Evolutionary conservation across 2,797 vertebrate species (phyloP).

Genomic region (Chelon auratus): DNA sequence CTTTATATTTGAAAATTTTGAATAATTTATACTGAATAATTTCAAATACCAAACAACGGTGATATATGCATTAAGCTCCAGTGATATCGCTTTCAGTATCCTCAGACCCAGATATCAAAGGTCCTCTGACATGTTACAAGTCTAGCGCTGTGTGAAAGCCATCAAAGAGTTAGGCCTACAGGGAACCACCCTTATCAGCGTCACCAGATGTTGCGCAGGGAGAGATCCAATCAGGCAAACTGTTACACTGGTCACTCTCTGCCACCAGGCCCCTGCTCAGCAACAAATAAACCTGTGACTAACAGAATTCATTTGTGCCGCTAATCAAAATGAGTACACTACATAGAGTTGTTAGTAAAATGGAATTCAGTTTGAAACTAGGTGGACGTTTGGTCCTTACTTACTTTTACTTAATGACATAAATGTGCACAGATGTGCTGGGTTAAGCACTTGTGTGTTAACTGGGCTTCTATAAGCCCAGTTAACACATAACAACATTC

Average conservation of each 20-base stretch:
- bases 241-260: constrained; percentile 50
- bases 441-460: background rate
- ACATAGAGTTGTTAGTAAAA: constrained; percentile 59
- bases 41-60: constrained; percentile 25
- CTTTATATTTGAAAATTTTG: no score
- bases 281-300: constrained; percentile 57
- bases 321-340: constrained; percentile 63
- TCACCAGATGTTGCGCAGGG: constrained; percentile 69
- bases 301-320: constrained; percentile 60
- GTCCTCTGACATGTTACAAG: constrained; percentile 74
- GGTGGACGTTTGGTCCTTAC: background rate
- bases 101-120: constrained; percentile 69
- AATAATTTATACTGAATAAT: background rate
- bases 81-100: constrained; percentile 52
- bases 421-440: background rate
- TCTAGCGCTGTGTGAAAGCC: constrained; percentile 54
- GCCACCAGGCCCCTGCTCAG: constrained; percentile 24
- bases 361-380: constrained; percentile 34
- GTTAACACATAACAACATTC: background rate
- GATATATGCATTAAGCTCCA: background rate
- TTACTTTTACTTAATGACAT: no score
- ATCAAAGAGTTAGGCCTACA: constrained; percentile 67
- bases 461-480: background rate
- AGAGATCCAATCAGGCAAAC: constrained; percentile 70
- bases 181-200: constrained; percentile 77